These are phyloP conservation scores for Cathartes aura DNA, from an alignment of 2,113 vertebrate genomes.

Conservation along the genomic window DNA sequence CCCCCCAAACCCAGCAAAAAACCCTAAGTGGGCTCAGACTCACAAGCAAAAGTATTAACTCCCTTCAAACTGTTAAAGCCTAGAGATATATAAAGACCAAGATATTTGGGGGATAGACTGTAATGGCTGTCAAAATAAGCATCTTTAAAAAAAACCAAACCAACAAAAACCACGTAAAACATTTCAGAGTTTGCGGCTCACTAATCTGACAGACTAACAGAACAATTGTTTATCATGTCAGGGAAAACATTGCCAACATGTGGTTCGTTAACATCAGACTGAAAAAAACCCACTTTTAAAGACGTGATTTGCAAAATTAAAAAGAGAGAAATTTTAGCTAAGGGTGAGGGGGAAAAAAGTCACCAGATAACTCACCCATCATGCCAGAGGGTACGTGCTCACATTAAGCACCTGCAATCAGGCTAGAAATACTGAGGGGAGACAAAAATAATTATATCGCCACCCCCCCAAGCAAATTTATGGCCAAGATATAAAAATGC, in stretches of 20 bases:
- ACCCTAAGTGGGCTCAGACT: neutral
- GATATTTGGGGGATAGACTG: neutral
- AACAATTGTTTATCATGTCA: neutral
- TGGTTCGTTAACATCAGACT: slow-evolving; percentile 10
- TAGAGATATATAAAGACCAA: neutral
- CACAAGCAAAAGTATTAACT: neutral
- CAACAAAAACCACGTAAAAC: accelerated
- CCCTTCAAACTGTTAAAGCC: neutral
- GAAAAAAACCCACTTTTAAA: neutral
- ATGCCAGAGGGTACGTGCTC: neutral
- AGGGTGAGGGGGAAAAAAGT: accelerated
- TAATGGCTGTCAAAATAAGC: neutral
- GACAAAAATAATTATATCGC: neutral
- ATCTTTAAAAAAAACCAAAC: neutral
- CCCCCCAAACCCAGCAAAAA: accelerated
- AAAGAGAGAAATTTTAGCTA: neutral
- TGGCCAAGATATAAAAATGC: neutral
- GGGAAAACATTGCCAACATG: neutral
- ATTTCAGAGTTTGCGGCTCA: slow-evolving; percentile 18
- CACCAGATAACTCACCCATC: neutral
- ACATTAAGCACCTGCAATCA: neutral
- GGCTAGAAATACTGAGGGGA: neutral
- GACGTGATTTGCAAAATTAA: neutral
- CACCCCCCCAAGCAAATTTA: accelerated
- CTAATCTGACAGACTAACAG: neutral